Conservation (phyloP, 1,140 invertebrate species). For the Aphaenogaster ashmeadi region DNA sequence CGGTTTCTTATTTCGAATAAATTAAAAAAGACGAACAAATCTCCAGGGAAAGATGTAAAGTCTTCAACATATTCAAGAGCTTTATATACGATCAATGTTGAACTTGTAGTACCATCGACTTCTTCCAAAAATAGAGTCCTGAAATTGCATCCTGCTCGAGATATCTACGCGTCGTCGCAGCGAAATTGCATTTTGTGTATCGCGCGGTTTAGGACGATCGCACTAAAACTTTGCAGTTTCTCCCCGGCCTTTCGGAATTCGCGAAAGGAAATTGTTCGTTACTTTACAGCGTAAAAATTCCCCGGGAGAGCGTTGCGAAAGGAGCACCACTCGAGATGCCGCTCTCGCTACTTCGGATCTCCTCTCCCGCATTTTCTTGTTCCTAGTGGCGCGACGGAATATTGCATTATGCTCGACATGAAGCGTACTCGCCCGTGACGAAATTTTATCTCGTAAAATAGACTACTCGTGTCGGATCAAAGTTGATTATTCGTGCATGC, state of each 20-base stretch:
- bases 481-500: constrained; percentile 54
- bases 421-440: constrained; percentile 34
- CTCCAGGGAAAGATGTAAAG: background rate
- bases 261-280: constrained; percentile 45
- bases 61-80: constrained; percentile 3
- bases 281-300: constrained; percentile 36
- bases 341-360: constrained; percentile 16
- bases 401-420: constrained; percentile 48
- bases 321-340: background rate
- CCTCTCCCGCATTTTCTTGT: constrained; percentile 37
- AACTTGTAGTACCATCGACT: background rate
- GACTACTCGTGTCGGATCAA: constrained; percentile 48
- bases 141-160: constrained; percentile 15
- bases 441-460: constrained; percentile 57
- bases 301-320: background rate
- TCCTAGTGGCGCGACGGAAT: constrained; percentile 15
- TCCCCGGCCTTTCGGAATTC: constrained; percentile 19
- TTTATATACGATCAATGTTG: constrained; percentile 13
- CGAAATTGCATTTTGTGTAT: constrained; percentile 40
- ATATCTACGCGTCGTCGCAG: constrained; percentile 36
- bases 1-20: background rate
- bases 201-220: constrained; percentile 45
- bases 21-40: background rate
- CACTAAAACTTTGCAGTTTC: constrained; percentile 16
- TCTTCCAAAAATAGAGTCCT: constrained; percentile 9